Evolutionary conservation across 2,888 invertebrate genomes (phyloP).

Genomic region (Resseliella maxima): DNA sequence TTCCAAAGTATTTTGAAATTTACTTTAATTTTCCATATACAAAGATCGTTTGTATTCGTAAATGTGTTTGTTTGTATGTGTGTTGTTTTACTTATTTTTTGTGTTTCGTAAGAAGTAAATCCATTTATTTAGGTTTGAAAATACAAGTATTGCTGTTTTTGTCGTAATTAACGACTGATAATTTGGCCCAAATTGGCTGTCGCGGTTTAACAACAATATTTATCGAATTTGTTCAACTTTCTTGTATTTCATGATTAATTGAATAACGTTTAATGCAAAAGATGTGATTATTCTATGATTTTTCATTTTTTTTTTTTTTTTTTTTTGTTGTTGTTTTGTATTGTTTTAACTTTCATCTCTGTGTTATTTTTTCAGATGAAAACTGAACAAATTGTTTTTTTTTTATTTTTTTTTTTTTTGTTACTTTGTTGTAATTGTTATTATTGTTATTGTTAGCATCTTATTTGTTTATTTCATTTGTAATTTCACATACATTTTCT

Average conservation of each 20-base stretch:
- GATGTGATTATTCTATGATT: not conserved
- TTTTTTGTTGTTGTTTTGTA: no score
- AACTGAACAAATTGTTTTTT: not conserved
- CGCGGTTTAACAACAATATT: not conserved
- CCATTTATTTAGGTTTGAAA: not conserved
- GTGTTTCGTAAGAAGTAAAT: not conserved
- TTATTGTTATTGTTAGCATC: not conserved
- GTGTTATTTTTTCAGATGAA: not conserved
- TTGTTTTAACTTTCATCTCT: no score
- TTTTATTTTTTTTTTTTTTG: not conserved
- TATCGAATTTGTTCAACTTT: not conserved
- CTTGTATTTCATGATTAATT: conserved; percentile 4
- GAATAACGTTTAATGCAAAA: conserved; percentile 24
- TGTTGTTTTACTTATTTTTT: not conserved
- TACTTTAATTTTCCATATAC: not conserved
- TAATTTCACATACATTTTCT: not conserved
- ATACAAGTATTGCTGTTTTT: not conserved
- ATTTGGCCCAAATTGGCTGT: not conserved
- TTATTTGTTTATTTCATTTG: conserved; percentile 13
- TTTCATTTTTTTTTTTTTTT: not conserved
- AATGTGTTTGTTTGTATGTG: not conserved
- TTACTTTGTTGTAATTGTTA: not conserved
- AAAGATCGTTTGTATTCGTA: conserved; percentile 1
- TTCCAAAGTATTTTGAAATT: not conserved
- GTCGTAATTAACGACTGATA: not conserved